Percentiles rank a stretch among this genome's conserved stretches.
phyloP scores from a whole-genome alignment of 2,888 invertebrate genomes.

The Dilophus febrilis region DNA sequence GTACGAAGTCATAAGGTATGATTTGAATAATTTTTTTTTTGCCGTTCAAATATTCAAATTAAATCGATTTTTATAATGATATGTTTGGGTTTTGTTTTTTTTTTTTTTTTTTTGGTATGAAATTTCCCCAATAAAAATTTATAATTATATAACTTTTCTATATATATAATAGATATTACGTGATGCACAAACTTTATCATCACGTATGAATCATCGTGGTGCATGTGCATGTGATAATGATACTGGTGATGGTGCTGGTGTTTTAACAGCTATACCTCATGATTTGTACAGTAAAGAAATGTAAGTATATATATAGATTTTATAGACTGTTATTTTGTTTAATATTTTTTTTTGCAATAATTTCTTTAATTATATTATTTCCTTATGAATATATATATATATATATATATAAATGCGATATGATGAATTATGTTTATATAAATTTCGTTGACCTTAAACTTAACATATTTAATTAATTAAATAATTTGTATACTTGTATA shows the following conservation, averaged over 20 bases:
- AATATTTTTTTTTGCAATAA: not conserved
- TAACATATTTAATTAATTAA: too few species aligned
- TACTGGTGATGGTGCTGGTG: conserved; percentile 97
- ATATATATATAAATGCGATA: too few species aligned
- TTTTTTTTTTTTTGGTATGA: not conserved
- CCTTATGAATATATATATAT: too few species aligned
- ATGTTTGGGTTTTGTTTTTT: not conserved
- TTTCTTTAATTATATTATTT: not conserved
- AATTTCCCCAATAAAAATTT: not conserved
- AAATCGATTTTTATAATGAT: not conserved
- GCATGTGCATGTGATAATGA: conserved; percentile 99
- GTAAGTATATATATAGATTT: conserved; percentile 36
- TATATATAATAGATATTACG: conserved; percentile 58
- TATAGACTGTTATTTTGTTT: too few species aligned
- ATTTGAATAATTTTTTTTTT: not conserved
- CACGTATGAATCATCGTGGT: conserved; percentile 98
- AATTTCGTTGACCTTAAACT: too few species aligned
- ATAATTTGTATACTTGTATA: too few species aligned
- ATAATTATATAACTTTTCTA: conserved; percentile 2
- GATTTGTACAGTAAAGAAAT: conserved; percentile 73
- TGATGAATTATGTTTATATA: too few species aligned
- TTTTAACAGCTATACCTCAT: conserved; percentile 92
- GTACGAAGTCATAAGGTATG: conserved; percentile 78
- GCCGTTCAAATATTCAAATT: not conserved
- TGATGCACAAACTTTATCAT: conserved; percentile 87